Evolutionary conservation across 2,113 vertebrate species (phyloP).

Genomic region (Rhineura floridana): DNA sequence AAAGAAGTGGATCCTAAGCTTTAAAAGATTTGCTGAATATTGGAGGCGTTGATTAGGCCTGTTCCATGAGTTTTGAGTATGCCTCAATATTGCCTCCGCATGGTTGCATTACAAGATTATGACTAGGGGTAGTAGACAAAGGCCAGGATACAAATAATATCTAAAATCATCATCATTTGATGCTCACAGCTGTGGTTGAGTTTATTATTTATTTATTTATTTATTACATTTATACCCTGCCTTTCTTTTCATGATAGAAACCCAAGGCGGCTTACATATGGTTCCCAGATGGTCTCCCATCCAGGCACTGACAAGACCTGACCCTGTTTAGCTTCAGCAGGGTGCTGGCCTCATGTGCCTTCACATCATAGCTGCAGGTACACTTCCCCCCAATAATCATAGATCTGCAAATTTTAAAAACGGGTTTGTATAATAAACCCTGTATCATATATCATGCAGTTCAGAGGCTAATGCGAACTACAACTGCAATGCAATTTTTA

Average conservation of each 20-base stretch:
- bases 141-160: background rate
- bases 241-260: no score
- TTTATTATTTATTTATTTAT: no score
- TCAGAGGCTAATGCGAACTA: background rate
- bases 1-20: accelerated
- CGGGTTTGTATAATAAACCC: no score
- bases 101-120: background rate
- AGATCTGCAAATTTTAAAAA: background rate
- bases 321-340: no score
- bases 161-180: background rate
- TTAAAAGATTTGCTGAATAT: accelerated
- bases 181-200: background rate
- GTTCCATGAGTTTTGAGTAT: background rate
- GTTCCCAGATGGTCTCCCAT: no score
- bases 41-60: background rate
- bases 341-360: no score
- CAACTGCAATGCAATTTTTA: background rate
- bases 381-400: no score
- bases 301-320: no score
- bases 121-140: background rate
- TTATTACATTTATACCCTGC: no score
- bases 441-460: background rate
- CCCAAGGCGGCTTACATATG: no score
- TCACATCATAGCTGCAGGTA: no score
- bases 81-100: background rate